These are phyloP conservation scores for Diplazon laetatorius DNA, from an alignment of 2,888 invertebrate species.

Conservation along the genomic window DNA sequence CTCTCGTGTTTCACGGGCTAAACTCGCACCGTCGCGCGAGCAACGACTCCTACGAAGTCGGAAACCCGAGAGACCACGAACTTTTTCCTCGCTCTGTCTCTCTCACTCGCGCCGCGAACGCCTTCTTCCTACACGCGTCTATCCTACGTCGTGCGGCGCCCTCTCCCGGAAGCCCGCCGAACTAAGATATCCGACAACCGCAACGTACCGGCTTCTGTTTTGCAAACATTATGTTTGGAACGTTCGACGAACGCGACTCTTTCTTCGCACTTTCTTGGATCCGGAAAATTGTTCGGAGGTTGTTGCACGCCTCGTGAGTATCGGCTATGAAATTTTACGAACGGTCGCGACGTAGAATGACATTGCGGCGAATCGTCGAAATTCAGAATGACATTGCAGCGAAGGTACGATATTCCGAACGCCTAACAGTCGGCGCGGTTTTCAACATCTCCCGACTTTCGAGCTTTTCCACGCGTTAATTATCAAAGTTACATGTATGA, in stretches of 20 bases:
- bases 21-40: conserved; percentile 17
- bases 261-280: conserved; percentile 51
- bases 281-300: conserved; percentile 49
- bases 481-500: too few relatives aligned
- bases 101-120: conserved; percentile 5
- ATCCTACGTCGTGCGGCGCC: too few relatives aligned
- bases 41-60: conserved; percentile 31
- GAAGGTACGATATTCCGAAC: too few relatives aligned
- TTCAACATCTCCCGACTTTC: too few relatives aligned
- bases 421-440: too few relatives aligned
- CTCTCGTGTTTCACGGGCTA: conserved; percentile 8
- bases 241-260: conserved; percentile 38
- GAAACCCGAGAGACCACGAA: conserved; percentile 12
- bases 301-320: conserved; percentile 55
- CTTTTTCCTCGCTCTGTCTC: conserved; percentile 54
- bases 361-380: too few relatives aligned
- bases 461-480: too few relatives aligned
- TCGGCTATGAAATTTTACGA: too few relatives aligned
- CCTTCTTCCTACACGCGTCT: too few relatives aligned
- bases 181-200: not conserved
- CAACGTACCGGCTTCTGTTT: not conserved
- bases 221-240: not conserved
- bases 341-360: too few relatives aligned
- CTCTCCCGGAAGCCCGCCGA: too few relatives aligned
- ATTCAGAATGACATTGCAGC: too few relatives aligned